Percentiles rank a stretch among this genome's conserved stretches.
phyloP scores from a whole-genome alignment of 1,140 invertebrate species.

The Coptotermes formosanus region DNA sequence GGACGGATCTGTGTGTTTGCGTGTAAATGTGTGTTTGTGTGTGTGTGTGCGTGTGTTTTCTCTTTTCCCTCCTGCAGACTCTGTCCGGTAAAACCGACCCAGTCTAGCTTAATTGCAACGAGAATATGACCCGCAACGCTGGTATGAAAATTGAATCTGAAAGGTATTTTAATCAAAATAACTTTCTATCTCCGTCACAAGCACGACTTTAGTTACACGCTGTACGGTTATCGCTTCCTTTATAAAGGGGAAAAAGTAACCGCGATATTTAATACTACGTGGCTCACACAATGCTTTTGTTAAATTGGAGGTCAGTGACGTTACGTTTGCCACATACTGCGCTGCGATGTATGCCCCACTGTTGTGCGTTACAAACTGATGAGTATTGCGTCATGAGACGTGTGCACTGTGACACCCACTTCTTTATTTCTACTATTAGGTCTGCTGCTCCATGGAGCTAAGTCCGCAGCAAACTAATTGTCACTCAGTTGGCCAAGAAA shows the following conservation, averaged over 20 bases:
- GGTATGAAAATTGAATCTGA: not conserved
- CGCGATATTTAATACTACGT: not conserved
- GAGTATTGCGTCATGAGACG: too few species aligned
- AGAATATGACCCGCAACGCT: not conserved
- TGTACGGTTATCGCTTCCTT: not conserved
- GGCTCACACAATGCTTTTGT: not conserved
- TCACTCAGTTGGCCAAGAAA: too few species aligned
- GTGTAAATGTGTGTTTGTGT: not conserved
- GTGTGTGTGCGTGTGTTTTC: not conserved
- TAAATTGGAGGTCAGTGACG: not conserved
- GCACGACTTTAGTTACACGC: not conserved
- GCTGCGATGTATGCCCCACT: too few species aligned
- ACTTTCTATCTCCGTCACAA: not conserved
- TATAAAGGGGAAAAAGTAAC: not conserved
- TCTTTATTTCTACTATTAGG: too few species aligned
- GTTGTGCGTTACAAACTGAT: too few species aligned
- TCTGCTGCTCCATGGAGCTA: too few species aligned
- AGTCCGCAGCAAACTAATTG: too few species aligned
- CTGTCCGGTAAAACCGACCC: not conserved
- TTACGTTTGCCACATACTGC: too few species aligned
- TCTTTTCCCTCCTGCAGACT: not conserved
- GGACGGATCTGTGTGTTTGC: not conserved
- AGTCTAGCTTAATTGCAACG: not conserved
- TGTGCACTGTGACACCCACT: too few species aligned
- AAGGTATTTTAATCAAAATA: conserved; percentile 18